Evolutionary conservation across 2,797 vertebrate genomes (phyloP).

Genomic region (Lagocephalus sceleratus): DNA sequence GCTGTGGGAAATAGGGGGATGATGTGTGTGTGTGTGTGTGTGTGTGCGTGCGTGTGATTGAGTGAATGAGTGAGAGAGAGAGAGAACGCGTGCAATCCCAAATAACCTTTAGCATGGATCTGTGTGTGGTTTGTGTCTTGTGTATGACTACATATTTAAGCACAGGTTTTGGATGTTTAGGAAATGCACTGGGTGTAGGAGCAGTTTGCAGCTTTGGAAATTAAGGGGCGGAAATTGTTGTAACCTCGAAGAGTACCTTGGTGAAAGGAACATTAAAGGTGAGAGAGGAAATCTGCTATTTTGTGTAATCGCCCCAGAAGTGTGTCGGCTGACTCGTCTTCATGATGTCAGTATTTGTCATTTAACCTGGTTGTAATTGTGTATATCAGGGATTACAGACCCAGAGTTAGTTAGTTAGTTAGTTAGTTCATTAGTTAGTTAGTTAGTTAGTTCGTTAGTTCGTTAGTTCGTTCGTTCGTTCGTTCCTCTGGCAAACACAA

Average conservation of each 20-base stretch:
- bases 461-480: too few species aligned
- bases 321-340: conserved; percentile 66
- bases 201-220: conserved; percentile 13
- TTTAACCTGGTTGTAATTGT: not conserved
- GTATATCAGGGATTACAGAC: too few species aligned
- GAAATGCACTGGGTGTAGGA: too few species aligned
- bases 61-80: not conserved
- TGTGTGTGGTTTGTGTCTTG: conserved; percentile 22
- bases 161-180: conserved; percentile 4
- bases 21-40: not conserved
- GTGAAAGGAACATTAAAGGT: conserved; percentile 56
- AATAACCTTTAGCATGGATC: conserved; percentile 55
- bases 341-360: conserved; percentile 39
- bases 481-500: too few species aligned
- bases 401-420: too few species aligned
- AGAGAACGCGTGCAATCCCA: conserved; percentile 14
- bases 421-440: too few species aligned
- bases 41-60: conserved; percentile 24
- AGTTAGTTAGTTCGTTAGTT: too few species aligned
- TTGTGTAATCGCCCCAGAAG: conserved; percentile 71
- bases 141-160: conserved; percentile 19
- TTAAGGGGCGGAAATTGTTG: conserved; percentile 3
- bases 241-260: conserved; percentile 45
- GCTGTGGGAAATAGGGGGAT: conserved; percentile 28
- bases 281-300: conserved; percentile 65